phyloP scores from a whole-genome alignment of 2,797 vertebrate species.

The Spondyliosoma cantharus region DNA sequence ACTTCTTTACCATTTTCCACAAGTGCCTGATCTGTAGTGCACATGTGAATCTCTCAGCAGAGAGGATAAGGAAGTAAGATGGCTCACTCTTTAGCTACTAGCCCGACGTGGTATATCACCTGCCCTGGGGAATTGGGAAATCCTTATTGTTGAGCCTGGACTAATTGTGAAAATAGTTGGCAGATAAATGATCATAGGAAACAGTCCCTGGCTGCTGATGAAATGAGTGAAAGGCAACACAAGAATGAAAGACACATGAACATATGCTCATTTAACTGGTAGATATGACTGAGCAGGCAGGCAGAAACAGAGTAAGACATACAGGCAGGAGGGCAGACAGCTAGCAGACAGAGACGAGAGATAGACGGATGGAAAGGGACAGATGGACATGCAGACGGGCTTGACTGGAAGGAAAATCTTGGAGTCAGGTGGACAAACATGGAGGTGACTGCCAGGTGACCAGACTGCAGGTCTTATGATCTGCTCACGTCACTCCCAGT shows the following conservation, averaged over 20 bases:
- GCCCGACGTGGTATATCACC: no score
- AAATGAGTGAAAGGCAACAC: slow-evolving; percentile 9
- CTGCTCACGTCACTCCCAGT: slow-evolving; percentile 73
- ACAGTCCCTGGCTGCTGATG: neutral
- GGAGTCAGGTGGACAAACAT: slow-evolving; percentile 51
- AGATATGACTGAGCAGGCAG: slow-evolving; percentile 12
- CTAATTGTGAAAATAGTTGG: no score
- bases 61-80: no score
- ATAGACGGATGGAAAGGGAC: slow-evolving; percentile 41
- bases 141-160: no score
- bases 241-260: slow-evolving; percentile 12
- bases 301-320: slow-evolving; percentile 38
- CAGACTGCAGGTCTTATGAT: slow-evolving; percentile 74
- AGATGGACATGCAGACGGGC: slow-evolving; percentile 63
- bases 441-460: slow-evolving; percentile 65
- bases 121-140: no score
- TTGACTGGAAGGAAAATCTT: slow-evolving; percentile 42
- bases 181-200: no score
- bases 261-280: slow-evolving; percentile 14
- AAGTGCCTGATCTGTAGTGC: no score
- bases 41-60: no score
- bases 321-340: slow-evolving; percentile 31
- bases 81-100: no score
- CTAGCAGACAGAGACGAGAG: neutral
- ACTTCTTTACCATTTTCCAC: no score